Conservation (phyloP, 2,888 invertebrate species). For the Geotrupes spiniger region DNA sequence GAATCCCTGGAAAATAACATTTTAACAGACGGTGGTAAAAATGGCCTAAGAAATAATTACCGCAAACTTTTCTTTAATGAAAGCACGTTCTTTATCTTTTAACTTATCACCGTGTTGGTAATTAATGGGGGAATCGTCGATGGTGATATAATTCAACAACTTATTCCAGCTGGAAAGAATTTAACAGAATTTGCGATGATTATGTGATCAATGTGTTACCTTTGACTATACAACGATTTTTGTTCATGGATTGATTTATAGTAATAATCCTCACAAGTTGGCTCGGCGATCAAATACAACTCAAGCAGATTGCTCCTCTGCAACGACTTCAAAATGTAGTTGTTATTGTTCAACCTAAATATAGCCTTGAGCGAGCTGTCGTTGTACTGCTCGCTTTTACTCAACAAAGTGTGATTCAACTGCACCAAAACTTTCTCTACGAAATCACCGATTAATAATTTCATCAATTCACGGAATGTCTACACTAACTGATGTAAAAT, state of each 20-base stretch:
- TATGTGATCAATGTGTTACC: conserved; percentile 45
- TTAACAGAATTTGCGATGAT: neutral
- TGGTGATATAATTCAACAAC: conserved; percentile 69
- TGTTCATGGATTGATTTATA: conserved; percentile 82
- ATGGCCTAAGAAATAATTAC: conserved; percentile 53
- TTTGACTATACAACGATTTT: conserved; percentile 69
- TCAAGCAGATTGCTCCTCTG: conserved; percentile 82
- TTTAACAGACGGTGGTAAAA: neutral
- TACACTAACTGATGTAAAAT: conserved; percentile 75
- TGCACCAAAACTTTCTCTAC: conserved; percentile 86
- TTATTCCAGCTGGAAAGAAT: conserved; percentile 67
- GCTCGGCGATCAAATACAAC: conserved; percentile 76
- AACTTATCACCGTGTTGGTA: conserved; percentile 62
- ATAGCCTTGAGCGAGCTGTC: conserved; percentile 83
- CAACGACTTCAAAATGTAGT: conserved; percentile 90
- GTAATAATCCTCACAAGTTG: conserved; percentile 83
- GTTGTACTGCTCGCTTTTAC: conserved; percentile 88
- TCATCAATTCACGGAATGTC: neutral
- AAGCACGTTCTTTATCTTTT: conserved; percentile 80
- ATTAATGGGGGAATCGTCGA: conserved; percentile 65
- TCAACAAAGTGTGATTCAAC: conserved; percentile 82
- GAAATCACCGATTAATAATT: neutral
- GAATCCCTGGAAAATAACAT: conserved; percentile 80
- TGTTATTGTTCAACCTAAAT: conserved; percentile 91
- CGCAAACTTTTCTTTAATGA: conserved; percentile 85